These are phyloP conservation scores for Drosophila nigritarsus DNA, from an alignment of 2,888 invertebrate species.

Conservation along the genomic window DNA sequence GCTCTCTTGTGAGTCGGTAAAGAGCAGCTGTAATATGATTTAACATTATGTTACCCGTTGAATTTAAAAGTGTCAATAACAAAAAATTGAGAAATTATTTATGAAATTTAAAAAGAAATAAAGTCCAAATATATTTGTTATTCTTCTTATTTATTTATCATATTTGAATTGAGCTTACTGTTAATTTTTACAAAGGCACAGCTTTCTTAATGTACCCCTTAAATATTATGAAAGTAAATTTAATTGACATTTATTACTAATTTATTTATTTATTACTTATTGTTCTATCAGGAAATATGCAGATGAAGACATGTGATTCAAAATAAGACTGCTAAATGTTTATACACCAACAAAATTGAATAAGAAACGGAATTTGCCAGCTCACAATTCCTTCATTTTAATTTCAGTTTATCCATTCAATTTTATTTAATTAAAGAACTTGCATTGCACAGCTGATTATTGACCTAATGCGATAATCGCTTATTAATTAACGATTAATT, in stretches of 20 bases:
- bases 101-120: background rate
- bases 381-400: background rate
- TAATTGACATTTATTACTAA: background rate
- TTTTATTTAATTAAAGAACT: background rate
- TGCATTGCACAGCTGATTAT: background rate
- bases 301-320: background rate
- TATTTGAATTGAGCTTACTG: background rate
- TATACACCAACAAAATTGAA: background rate
- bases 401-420: background rate
- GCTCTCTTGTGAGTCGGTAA: slow-evolving; percentile 22
- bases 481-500: background rate
- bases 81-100: background rate
- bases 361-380: background rate
- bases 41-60: slow-evolving; percentile 16
- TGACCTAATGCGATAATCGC: background rate
- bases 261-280: background rate
- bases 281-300: background rate
- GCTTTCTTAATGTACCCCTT: background rate
- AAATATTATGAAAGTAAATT: background rate
- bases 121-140: no score
- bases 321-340: background rate
- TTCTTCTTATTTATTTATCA: slow-evolving; percentile 6
- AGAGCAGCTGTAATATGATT: slow-evolving; percentile 4
- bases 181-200: background rate
- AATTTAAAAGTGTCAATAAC: background rate